Evolutionary conservation across 2,888 invertebrate genomes (phyloP), one percentile per base, ranked within the genome.

Genomic region (Myopa tessellatipennis): DNA sequence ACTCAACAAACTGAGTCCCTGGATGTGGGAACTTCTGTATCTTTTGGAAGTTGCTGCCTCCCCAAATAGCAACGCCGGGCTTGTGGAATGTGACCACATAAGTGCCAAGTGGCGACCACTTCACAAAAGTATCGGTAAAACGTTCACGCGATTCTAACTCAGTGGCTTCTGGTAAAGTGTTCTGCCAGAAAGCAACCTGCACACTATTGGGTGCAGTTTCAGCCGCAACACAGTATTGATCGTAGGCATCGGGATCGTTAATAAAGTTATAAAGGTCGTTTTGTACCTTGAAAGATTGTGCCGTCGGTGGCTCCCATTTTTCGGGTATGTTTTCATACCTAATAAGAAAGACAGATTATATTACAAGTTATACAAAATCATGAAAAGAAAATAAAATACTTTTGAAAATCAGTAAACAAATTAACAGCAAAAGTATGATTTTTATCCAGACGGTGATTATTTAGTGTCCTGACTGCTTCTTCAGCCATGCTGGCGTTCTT

Each of bases 91-190:
- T 99, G 0, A 98, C 95, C 82, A 99, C 91, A 88, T 97, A 99
- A 0, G 98, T 98, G 68, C 99, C 99, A 60, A 97, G 90, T 0
- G 99, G 99, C 1, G 99, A 99, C 99, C 99, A 99, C 83, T 96
- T 94, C 1, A 98, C 96, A 84, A 97, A 96, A 0, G 97, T 96
- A 86, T 98, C 98, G 0, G 98, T 98, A 95, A 99, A 99, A 83
- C 95, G 93, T 79, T 92, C 92, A 89, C 98, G 92, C 83, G 96
- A 94, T 89, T 98, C 96, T 58, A 97, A 83, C 78, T 94, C 87
- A 0, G 92, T 90, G 16, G 98, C 97, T 85, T 98, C 98, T 0
- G 97, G 96, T 67, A 95, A 91, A 0, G 95, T 93, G 89, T 99
- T 98, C 86, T 95, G 94, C 94, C 95, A 97, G 73, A 97, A 94